Base-by-base conservation (phyloP, 2,888 invertebrate species). In the Plebejus anna region DNA sequence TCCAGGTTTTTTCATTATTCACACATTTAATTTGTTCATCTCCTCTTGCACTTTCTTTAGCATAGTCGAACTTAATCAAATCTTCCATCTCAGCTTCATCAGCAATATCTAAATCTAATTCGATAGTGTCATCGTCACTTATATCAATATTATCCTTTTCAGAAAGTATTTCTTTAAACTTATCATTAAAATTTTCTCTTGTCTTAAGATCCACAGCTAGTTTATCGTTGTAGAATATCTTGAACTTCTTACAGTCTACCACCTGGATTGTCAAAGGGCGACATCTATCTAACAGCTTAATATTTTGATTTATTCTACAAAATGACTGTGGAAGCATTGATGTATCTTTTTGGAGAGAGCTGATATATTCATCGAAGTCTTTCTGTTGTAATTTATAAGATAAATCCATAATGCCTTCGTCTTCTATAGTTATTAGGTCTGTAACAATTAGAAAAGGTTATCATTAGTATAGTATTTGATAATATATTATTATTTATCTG, bases 191-290 rank as follows among this genome's bases (percentile, higher is more conserved):
- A 57, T 36, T 70, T 42, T 61, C 38, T 51, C 73, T 61, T 28
- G 28, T 47, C 76, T 42, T 57, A 9, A 66, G 38, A 32, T 75
- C 28, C 6, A 28, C 28, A 61, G 28, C n/a, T 28, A 4, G 38
- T 66, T 59, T 4, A 4, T 32, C 2, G 38, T 28, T 75, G 13
- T 59, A 13, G 5, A 55, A 11, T 66, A 36, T 66, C 28, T 77
- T 78, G 76, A 77, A 73, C 72, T 79, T 79, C 61, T 77, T 66
- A 77, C 78, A 82, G 66, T 82, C 82, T 1, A 82, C 81, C 6
- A 82, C 70, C 28, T 77, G 78, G 55, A 82, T 78, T 47, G 73
- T 77, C 42, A 81, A 75, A 2, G 82, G 81, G 7, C 78, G 77
- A 77, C 82, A 82, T 36, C 78, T 75, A 22, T 79, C 78, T 59